Evolutionary conservation across 2,797 vertebrate species (phyloP).

Genomic region (Onychomys arenicola): DNA sequence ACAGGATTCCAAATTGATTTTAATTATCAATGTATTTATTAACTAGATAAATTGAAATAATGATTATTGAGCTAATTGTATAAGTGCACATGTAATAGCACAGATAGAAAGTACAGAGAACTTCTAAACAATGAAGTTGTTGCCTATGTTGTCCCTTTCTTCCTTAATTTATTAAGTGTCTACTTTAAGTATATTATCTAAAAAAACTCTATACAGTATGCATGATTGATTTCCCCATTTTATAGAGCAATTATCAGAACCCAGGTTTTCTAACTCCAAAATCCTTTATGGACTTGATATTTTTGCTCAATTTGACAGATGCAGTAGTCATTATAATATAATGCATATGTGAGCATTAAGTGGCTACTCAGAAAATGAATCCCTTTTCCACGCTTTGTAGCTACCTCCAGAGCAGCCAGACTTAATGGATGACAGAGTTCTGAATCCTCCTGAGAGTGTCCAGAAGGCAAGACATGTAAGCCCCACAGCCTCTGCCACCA

Average conservation of each 20-base stretch:
- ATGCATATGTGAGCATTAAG: neutral
- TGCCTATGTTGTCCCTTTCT: neutral
- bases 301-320: constrained; percentile 27
- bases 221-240: neutral
- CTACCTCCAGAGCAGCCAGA: neutral
- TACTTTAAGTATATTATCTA: neutral
- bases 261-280: constrained; percentile 17
- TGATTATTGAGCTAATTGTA: neutral
- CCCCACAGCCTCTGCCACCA: neutral
- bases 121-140: neutral
- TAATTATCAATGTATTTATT: constrained; percentile 15
- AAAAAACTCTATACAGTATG: neutral
- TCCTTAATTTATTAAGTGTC: neutral
- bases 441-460: neutral
- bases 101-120: constrained; percentile 23
- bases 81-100: neutral
- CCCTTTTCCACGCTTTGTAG: neutral
- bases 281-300: neutral
- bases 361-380: neutral
- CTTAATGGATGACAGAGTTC: neutral
- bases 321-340: neutral
- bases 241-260: constrained; percentile 16
- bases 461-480: neutral
- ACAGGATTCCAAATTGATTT: constrained; percentile 26
- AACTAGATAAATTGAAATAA: constrained; percentile 43